phyloP scores from a whole-genome alignment of 2,797 vertebrate genomes.

The Prionace glauca region DNA sequence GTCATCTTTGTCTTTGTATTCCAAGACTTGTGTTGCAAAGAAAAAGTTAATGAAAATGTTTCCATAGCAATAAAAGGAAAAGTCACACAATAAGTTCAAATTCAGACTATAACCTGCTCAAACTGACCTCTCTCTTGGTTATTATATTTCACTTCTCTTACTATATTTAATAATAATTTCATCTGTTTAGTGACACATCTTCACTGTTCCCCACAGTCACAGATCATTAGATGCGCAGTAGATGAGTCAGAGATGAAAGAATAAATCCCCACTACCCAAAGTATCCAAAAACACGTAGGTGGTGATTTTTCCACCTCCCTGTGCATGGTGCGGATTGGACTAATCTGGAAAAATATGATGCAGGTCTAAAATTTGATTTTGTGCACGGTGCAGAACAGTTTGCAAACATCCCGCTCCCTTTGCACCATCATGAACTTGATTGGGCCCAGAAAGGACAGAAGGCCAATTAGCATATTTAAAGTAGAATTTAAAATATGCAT shows the following conservation, averaged over 20 bases:
- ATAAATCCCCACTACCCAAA: neutral
- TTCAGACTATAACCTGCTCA: neutral
- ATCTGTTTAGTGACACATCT: neutral
- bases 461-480: no score
- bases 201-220: neutral
- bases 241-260: neutral
- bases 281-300: neutral
- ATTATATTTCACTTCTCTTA: neutral
- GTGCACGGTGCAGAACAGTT: no score
- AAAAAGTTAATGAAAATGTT: neutral
- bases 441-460: no score
- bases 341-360: no score
- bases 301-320: no score
- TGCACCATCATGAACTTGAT: no score
- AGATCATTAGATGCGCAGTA: neutral
- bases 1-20: slow-evolving; percentile 27
- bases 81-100: neutral
- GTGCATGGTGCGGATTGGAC: no score
- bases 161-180: neutral
- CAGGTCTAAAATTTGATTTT: no score
- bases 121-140: neutral
- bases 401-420: no score
- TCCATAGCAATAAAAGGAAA: slow-evolving; percentile 25
- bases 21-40: slow-evolving; percentile 22
- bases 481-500: no score